Evolutionary conservation across 2,888 invertebrate species (phyloP), one percentile per base, ranked within the genome.

Genomic region (Octonoba sinensis): DNA sequence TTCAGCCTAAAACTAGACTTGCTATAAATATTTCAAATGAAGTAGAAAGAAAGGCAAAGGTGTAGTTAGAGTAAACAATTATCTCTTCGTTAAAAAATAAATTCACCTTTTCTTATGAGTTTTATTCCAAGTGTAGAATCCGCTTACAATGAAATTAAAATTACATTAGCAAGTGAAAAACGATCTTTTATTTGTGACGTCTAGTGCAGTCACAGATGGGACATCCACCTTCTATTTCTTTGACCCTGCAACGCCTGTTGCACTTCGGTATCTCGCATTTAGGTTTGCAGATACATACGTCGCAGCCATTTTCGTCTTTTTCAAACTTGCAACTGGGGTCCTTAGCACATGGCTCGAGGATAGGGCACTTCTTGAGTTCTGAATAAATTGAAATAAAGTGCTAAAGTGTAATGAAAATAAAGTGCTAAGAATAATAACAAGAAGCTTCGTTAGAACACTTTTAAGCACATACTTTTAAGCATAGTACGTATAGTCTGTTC

Each of bases 211-310:
- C 73, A 16, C 79, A 81, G 0, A 66, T 22, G 3, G 62, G 73
- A 16, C 79, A 81, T 1, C 36, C 67, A 0, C 57, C 73, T 49
- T 67, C 62, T 1, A 60, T 69, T 1, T 20, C n/a, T 16, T 69
- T 67, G 13, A 73, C 36, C 1, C 16, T n/a, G 47, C 79, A 81
- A 12, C 16, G 54, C 47, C 79, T 54, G 4, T 18, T 67, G 69
- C 79, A 81, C 18, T 73, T 81, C n/a, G 60, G 51, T 1, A 73
- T 73, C 0, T 67, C 15, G 24, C 79, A 81, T 16, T 62, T 8
- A 16, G 57, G 67, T 24, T 36, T 51, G 47, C 79, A 81, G 16
- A 51, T 20, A 44, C 79, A 81, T 4, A 62, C 16, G 1, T 47
- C 27, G 15, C 79, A 81, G 1, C 73, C 79, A 12, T 54, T 44